These are phyloP conservation scores for Dendrophyllia cribrosa DNA, from an alignment of 64 coral and sea anemone genomes.

Conservation along the genomic window DNA sequence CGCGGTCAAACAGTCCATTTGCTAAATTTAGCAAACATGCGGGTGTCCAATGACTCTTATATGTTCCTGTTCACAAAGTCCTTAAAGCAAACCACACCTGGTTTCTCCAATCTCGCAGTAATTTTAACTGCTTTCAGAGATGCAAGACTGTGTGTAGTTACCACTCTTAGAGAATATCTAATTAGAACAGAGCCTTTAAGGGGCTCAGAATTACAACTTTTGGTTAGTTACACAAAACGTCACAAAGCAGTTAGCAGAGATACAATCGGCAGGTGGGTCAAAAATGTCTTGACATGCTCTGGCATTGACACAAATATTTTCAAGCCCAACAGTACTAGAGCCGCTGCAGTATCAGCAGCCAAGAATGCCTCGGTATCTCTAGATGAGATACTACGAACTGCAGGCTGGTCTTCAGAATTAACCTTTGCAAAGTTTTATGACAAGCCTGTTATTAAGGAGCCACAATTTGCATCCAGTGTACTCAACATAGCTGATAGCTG, in stretches of 20 bases:
- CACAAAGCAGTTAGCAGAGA: constrained; percentile 9
- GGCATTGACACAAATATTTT: constrained; percentile 47
- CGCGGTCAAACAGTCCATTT: constrained; percentile 36
- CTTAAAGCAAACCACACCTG: constrained; percentile 28
- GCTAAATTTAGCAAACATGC: constrained; percentile 49
- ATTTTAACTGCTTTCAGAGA: constrained; percentile 31
- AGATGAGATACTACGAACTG: constrained; percentile 28
- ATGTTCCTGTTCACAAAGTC: constrained; percentile 7
- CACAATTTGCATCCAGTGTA: constrained; percentile 31
- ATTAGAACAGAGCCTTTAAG: constrained; percentile 12
- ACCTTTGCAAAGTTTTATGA: constrained; percentile 35
- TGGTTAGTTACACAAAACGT: constrained; percentile 15
- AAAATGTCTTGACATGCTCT: not conserved
- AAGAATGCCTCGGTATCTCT: constrained; percentile 11
- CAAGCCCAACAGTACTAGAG: constrained; percentile 52
- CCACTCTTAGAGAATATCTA: constrained; percentile 40
- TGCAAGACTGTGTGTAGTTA: constrained; percentile 19
- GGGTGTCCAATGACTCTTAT: not conserved
- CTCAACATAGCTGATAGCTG: not conserved
- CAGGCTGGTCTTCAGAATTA: constrained; percentile 26
- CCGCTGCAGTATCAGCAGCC: constrained; percentile 14
- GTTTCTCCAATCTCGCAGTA: constrained; percentile 15
- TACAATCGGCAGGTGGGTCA: not conserved
- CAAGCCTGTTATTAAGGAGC: constrained; percentile 13
- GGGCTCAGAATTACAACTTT: constrained; percentile 35